Evolutionary conservation across 2,113 vertebrate species (phyloP).

Genomic region (Periophthalmus modestus): DNA sequence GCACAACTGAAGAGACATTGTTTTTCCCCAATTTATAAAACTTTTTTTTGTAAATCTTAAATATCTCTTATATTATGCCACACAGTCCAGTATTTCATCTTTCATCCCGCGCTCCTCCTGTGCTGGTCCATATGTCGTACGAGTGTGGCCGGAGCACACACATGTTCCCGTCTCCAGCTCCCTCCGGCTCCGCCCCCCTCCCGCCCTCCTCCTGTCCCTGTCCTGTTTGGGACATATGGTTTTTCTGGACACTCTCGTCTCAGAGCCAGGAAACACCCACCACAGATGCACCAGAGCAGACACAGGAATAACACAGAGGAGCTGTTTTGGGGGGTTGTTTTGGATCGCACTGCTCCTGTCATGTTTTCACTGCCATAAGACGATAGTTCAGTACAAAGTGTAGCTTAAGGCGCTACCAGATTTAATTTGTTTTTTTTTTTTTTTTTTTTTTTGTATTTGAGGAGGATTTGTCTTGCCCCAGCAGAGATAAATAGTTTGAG

Average conservation of each 20-base stretch:
- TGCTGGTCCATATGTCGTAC: neutral
- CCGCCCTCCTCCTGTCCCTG: neutral
- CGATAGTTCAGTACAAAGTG: too few species aligned
- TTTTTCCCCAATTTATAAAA: too few species aligned
- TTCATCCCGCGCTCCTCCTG: neutral
- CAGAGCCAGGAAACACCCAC: conserved; percentile 47
- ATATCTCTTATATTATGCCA: neutral
- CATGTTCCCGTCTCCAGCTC: neutral
- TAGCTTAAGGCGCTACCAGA: too few species aligned
- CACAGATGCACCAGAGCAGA: conserved; percentile 21
- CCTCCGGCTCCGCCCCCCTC: neutral
- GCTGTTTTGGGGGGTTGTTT: conserved; percentile 28
- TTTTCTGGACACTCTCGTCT: neutral
- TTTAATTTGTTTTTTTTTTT: too few species aligned
- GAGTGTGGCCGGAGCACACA: neutral
- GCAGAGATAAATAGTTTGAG: too few species aligned
- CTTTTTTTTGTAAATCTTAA: too few species aligned
- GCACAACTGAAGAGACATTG: too few species aligned
- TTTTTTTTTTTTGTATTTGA: too few species aligned
- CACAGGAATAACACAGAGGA: conserved; percentile 20
- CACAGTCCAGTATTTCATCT: neutral
- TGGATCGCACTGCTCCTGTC: conserved; percentile 48
- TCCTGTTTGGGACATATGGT: conserved; percentile 4
- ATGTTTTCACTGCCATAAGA: conserved; percentile 48
- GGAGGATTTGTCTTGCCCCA: too few species aligned